A percentile compares a stretch with the other conserved stretches of the same genome.
phyloP scores from a whole-genome alignment of 2,888 invertebrate genomes.

The Pseudanteris insignis region DNA sequence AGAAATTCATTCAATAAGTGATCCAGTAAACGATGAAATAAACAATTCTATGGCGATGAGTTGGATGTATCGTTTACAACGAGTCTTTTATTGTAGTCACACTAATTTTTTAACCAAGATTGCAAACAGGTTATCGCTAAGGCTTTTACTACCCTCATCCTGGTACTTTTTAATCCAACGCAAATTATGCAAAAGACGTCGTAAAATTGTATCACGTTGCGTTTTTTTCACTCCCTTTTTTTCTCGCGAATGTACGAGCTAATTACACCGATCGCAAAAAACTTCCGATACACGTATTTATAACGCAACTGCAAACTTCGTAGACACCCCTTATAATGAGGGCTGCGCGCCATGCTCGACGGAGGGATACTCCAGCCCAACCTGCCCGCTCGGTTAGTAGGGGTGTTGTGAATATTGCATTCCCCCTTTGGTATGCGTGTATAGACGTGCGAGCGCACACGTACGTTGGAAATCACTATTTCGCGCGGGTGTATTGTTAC shows the following conservation, averaged over 20 bases:
- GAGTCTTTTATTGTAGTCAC: too few species aligned
- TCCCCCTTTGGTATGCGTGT: conserved; percentile 61
- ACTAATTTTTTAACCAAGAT: too few species aligned
- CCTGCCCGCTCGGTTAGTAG: conserved; percentile 47
- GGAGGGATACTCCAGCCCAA: conserved; percentile 33
- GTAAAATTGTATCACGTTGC: conserved; percentile 19
- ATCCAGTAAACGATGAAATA: too few species aligned
- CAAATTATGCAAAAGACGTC: conserved; percentile 13
- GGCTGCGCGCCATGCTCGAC: conserved; percentile 26
- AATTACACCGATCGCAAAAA: conserved; percentile 10
- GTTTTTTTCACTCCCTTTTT: too few species aligned
- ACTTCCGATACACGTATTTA: too few species aligned
- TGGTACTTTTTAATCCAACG: background rate
- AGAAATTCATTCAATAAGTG: too few species aligned
- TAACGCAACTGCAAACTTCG: too few species aligned
- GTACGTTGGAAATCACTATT: conserved; percentile 30
- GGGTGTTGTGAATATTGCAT: conserved; percentile 66
- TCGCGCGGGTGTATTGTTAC: conserved; percentile 14
- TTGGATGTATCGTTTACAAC: too few species aligned
- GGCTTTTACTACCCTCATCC: too few species aligned
- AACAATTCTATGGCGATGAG: too few species aligned
- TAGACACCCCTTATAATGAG: conserved; percentile 36
- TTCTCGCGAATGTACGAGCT: too few species aligned
- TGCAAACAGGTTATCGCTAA: too few species aligned
- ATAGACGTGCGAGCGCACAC: conserved; percentile 51